phyloP scores from a whole-genome alignment of 2,888 invertebrate species.

The Cremastobaeus sp. region DNA sequence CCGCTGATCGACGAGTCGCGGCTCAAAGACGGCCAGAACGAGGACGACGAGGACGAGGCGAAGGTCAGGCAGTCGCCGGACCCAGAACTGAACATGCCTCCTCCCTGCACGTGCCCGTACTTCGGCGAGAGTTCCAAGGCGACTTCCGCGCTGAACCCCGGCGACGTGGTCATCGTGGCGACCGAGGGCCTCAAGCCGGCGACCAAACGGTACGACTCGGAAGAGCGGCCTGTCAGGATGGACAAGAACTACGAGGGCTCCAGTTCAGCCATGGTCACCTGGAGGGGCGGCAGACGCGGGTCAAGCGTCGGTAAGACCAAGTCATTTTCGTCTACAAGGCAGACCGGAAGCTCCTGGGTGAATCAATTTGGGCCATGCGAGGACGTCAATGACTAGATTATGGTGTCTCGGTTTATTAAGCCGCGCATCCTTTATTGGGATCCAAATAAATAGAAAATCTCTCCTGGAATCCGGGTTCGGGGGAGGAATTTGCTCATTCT shows the following conservation, averaged over 20 bases:
- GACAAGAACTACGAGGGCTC: conserved; percentile 76
- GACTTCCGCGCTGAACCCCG: conserved; percentile 75
- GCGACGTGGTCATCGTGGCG: conserved; percentile 81
- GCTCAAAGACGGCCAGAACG: conserved; percentile 76
- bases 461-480: too few relatives aligned
- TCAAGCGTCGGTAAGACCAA: conserved; percentile 87
- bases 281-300: conserved; percentile 84
- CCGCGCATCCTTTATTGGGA: too few relatives aligned
- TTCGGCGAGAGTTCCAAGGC: conserved; percentile 85
- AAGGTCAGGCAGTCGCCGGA: conserved; percentile 60
- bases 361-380: too few relatives aligned
- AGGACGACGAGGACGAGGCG: conserved; percentile 71
- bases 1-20: conserved; percentile 53
- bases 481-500: too few relatives aligned
- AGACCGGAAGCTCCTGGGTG: too few relatives aligned
- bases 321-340: too few relatives aligned
- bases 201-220: conserved; percentile 60
- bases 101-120: conserved; percentile 90
- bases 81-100: conserved; percentile 81
- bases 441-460: too few relatives aligned
- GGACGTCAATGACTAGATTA: too few relatives aligned
- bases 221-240: conserved; percentile 71
- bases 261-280: conserved; percentile 82
- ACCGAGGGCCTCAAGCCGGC: conserved; percentile 79
- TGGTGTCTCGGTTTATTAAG: too few relatives aligned